phyloP scores from a whole-genome alignment of 2,888 invertebrate species.

The Drosophila atroscutellata region DNA sequence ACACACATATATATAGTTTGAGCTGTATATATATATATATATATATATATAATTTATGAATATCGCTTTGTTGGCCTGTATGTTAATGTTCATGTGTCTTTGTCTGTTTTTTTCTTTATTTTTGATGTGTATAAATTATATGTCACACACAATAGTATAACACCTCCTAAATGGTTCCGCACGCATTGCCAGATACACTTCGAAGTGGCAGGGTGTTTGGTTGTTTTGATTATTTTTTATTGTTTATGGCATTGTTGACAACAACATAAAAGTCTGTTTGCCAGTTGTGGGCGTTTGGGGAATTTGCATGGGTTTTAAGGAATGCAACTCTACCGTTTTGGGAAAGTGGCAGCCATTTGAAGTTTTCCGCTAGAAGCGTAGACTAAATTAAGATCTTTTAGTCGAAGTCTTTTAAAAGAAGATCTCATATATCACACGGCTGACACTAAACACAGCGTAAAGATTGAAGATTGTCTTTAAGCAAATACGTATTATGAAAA shows the following conservation, averaged over 20 bases:
- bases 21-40: constrained; percentile 12
- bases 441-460: constrained; percentile 9
- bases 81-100: constrained; percentile 60
- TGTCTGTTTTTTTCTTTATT: constrained; percentile 50
- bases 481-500: not conserved
- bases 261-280: constrained; percentile 34
- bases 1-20: constrained; percentile 20
- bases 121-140: constrained; percentile 66
- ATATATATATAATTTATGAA: constrained; percentile 64
- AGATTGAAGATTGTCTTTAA: not conserved
- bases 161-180: constrained; percentile 74
- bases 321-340: constrained; percentile 31
- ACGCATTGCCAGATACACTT: constrained; percentile 36
- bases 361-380: constrained; percentile 33
- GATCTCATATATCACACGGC: constrained; percentile 25
- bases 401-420: constrained; percentile 4
- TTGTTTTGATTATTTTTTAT: constrained; percentile 20
- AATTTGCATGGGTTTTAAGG: constrained; percentile 57
- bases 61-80: constrained; percentile 56
- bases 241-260: constrained; percentile 42
- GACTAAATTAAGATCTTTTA: constrained; percentile 18
- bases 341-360: constrained; percentile 27
- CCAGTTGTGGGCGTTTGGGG: constrained; percentile 47
- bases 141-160: constrained; percentile 60
- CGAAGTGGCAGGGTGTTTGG: constrained; percentile 22